Evolutionary conservation across 2,797 vertebrate genomes (phyloP), one percentile per base, ranked within the genome.

Genomic region (Carapus acus): DNA sequence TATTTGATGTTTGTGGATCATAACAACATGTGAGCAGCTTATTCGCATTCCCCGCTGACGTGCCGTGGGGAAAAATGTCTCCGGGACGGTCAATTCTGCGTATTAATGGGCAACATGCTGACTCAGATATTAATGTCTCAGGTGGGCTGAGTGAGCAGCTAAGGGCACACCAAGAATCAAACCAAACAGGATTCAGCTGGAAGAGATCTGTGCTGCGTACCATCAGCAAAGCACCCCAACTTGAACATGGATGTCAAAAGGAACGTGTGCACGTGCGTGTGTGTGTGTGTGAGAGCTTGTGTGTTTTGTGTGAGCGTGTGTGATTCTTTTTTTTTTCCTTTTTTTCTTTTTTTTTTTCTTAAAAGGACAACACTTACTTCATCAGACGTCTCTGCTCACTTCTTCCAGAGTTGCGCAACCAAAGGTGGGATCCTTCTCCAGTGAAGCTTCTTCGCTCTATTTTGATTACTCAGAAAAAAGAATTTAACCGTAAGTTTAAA

Each of bases 391-490:
- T 65, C 71, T 73, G 77, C 66, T 82, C 76, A 78, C 76, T 71
- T 80, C 73, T 64, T 79, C 67, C 67, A 77, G 81, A 84, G 78
- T 78, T 60, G 49, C 76, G 83, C 79, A 78, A 86, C 84, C 84
- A 88, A 85, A 81, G 80, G 85, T 80, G 85, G 83, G 66, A 81
- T 69, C 73, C 74, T 78, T 76, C 79, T 79, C 67, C 77, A 67
- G 65, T 80, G 86, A 86, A 84, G 82, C 79, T 82, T n/a, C n/a
- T n/a, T 69, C 71, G 67, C 82, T 86, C 83, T 90, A 86, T 90
- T 90, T 91, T 90, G 81, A 86, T 89, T 88, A 87, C 76, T 81
- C 83, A 83, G 72, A 56, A 68, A 62, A 62, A 76, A 69, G 53
- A 81, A 62, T 38, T 45, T 46, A 36, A 69, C 50, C 64, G 73